Base-by-base conservation (phyloP, 2,113 vertebrate species). In the Thinocorus orbignyianus region DNA sequence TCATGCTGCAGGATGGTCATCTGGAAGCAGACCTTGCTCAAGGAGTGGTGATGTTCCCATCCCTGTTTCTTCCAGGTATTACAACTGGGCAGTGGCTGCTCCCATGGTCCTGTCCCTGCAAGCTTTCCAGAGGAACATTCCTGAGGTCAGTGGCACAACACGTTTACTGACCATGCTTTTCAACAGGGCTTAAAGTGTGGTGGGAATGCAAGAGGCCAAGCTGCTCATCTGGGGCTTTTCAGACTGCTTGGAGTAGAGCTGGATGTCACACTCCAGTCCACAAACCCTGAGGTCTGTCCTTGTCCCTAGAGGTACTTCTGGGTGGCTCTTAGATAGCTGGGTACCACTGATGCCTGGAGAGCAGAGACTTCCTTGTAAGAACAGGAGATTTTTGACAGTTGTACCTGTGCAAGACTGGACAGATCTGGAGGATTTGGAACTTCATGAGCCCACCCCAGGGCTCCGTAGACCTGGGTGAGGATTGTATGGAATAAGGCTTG, bases 1-100 rank as follows among this genome's bases (percentile, higher is more conserved):
- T 26, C 11, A 2, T 14, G 26, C 26, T 91, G 70, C 64, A 65
- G n/a, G n/a, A n/a, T 25, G 20, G 22, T 10, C 6, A 60, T 60
- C 39, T 25, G 17, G 9, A 89, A 74, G 39, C 7, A 28, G 41
- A 25, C 11, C 41, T 66, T 2, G 0, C 14, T 76, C 28, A 41
- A 57, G n/a, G 35, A 51, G 13, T 13, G 17, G 1, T 81, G 13
- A 49, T 54, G 17, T 73, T 62, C 31, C 25, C 44, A 46, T 46
- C 6, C 7, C n/a, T 85, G 72, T 88, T 74, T 62, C 12, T 92
- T 96, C 24, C 90, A 99, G 99, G 81, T 99, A 99, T 95, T 99
- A 99, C 78, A 99, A 98, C 97, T 99, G 99, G 99, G 99, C 98
- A 64, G 99, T 99, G 65, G 99, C 99, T 81, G 99, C 99, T 84